Evolutionary conservation across 2,797 vertebrate species (phyloP).

Genomic region (Thaleichthys pacificus): DNA sequence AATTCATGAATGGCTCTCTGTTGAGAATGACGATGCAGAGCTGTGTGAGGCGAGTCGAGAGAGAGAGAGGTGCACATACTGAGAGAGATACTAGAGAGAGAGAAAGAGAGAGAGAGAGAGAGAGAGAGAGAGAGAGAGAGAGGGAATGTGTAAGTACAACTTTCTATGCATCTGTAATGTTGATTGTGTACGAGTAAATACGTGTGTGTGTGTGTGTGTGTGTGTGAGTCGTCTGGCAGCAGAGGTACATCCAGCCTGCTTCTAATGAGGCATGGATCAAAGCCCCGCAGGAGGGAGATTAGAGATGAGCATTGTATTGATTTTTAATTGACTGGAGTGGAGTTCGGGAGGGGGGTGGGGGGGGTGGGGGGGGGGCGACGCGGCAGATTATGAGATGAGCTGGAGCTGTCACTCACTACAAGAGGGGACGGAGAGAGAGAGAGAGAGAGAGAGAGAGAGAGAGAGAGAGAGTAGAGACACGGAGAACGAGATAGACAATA

Average conservation of each 20-base stretch:
- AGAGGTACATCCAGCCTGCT: constrained; percentile 39
- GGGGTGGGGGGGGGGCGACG: constrained; percentile 8
- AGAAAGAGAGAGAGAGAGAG: too few species aligned
- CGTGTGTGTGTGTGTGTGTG: not conserved
- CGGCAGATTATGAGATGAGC: constrained; percentile 48
- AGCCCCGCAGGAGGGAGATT: constrained; percentile 54
- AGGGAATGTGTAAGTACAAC: constrained; percentile 1
- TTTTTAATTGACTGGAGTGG: constrained; percentile 58
- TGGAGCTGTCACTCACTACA: constrained; percentile 50
- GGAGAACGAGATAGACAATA: not conserved
- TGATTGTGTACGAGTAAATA: not conserved
- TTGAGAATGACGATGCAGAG: constrained; percentile 20
- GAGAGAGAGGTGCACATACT: not conserved
- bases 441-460: constrained; percentile 2
- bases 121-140: not conserved
- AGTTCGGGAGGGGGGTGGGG: constrained; percentile 36
- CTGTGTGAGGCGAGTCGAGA: constrained; percentile 4
- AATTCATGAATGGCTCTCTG: constrained; percentile 19
- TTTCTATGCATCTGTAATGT: not conserved
- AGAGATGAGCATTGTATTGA: constrained; percentile 61
- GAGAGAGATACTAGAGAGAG: too few species aligned
- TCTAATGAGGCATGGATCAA: constrained; percentile 55
- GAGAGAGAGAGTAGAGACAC: constrained; percentile 9
- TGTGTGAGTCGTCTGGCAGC: constrained; percentile 35
- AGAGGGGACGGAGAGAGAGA: not conserved